Base-by-base conservation (phyloP, 2,888 invertebrate species). In the Prosapia bicincta region DNA sequence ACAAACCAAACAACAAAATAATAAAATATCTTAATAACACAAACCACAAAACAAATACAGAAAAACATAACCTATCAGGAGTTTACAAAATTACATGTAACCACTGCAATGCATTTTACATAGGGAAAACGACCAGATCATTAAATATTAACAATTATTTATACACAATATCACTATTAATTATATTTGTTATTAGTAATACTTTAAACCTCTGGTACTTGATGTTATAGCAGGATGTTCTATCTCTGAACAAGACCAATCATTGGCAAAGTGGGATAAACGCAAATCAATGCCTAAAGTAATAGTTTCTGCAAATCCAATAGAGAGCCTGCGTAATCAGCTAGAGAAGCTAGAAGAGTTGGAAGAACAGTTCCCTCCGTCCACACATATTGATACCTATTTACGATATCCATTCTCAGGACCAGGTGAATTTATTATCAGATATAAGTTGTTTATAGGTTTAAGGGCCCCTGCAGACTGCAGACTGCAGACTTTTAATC, bases 401-500 rank as follows among this genome's bases (percentile, higher is more conserved):
- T 85, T 94, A 78, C 88, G 93, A 68, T 94, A 94, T 84, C 94
- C 94, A 1, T 94, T 94, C 83, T 89, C 90, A 79, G 93, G 94
- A 83, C 88, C 92, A 82, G 89, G 90, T 90, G 70, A 76, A 74
- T n/a, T n/a, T n/a, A n/a, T n/a, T n/a, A n/a, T 74, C 24, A 26
- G 23, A 13, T 24, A 3, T 78, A 20, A 30, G 10, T 5, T 38
- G 23, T 77, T 28, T 0, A n/a, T 66, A 30, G 74, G 25, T 69
- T 77, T 66, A 73, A 73, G 54, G 25, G 26, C 69, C 26, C 73
- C 25, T 72, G 79, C 78, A 80, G n/a, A n/a, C n/a, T n/a, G n/a
- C n/a, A n/a, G n/a, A n/a, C n/a, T n/a, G n/a, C n/a, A n/a, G n/a
- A n/a, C n/a, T n/a, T n/a, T n/a, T n/a, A n/a, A n/a, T n/a, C n/a